A percentile compares a stretch with the other conserved stretches of the same genome.
Evolutionary conservation across 2,113 vertebrate species (phyloP).

Genomic region (Gorsachius goisagi): DNA sequence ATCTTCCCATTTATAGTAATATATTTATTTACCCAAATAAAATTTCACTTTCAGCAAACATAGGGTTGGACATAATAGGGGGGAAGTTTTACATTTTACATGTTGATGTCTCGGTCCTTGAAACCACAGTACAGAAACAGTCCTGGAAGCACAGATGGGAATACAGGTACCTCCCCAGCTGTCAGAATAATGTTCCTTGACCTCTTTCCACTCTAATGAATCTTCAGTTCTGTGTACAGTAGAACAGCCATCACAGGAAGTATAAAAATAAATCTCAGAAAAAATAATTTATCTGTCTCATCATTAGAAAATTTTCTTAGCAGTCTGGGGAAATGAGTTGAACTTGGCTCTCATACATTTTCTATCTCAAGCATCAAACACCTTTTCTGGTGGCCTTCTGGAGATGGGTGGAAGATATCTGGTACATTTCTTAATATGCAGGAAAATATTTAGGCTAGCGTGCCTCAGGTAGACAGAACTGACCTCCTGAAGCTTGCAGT

Average conservation of each 20-base stretch:
- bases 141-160: not conserved
- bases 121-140: not conserved
- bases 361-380: not conserved
- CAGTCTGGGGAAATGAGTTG: not conserved
- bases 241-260: not conserved
- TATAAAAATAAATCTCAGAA: not conserved
- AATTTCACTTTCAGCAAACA: not conserved
- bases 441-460: not conserved
- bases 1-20: not conserved
- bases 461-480: not conserved
- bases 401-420: not conserved
- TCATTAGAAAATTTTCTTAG: not conserved
- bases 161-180: slow-evolving; percentile 23
- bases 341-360: not conserved
- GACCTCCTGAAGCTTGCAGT: not conserved
- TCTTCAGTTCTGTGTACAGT: not conserved
- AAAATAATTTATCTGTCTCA: not conserved
- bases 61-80: not conserved
- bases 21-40: not conserved
- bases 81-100: not conserved
- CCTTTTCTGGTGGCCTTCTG: not conserved
- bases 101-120: not conserved
- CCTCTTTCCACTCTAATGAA: slow-evolving; percentile 23
- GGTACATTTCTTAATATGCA: not conserved
- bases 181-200: slow-evolving; percentile 18